phyloP scores from a whole-genome alignment of 2,888 invertebrate species.

The Morpho achilles region DNA sequence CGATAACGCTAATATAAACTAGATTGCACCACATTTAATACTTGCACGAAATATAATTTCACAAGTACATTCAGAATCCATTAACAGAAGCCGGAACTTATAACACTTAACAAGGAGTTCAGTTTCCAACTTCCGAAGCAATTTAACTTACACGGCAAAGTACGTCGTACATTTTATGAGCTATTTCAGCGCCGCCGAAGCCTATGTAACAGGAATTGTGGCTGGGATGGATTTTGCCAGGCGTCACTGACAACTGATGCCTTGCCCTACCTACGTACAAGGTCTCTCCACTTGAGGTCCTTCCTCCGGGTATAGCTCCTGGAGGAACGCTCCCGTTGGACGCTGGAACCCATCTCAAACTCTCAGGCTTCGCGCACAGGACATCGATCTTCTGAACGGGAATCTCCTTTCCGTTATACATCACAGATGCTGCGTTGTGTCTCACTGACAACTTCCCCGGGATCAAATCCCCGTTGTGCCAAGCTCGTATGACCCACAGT shows the following conservation, averaged over 20 bases:
- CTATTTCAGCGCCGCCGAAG: constrained; percentile 61
- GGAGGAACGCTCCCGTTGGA: constrained; percentile 74
- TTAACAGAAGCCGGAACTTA: background rate
- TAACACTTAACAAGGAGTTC: constrained; percentile 8
- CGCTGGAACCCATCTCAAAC: constrained; percentile 73
- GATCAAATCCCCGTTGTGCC: constrained; percentile 66
- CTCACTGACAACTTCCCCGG: constrained; percentile 71
- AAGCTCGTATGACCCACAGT: constrained; percentile 67
- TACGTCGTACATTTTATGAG: constrained; percentile 66
- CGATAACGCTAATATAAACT: no score
- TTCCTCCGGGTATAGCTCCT: constrained; percentile 76
- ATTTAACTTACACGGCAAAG: constrained; percentile 56
- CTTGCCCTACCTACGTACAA: constrained; percentile 77
- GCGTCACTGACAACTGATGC: constrained; percentile 77
- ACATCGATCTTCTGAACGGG: constrained; percentile 70
- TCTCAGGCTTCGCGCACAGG: constrained; percentile 54
- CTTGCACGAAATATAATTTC: no score
- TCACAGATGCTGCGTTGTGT: constrained; percentile 60
- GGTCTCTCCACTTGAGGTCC: constrained; percentile 65
- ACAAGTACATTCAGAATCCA: constrained; percentile 1
- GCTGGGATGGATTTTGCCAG: constrained; percentile 77
- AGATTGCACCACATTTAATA: no score
- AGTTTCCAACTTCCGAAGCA: constrained; percentile 2
- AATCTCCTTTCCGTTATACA: constrained; percentile 62
- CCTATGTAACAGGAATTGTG: constrained; percentile 63